Percentiles rank a stretch among this genome's conserved stretches.
Evolutionary conservation across 2,888 invertebrate species (phyloP).

Genomic region (Chrysotoxum bicinctum): DNA sequence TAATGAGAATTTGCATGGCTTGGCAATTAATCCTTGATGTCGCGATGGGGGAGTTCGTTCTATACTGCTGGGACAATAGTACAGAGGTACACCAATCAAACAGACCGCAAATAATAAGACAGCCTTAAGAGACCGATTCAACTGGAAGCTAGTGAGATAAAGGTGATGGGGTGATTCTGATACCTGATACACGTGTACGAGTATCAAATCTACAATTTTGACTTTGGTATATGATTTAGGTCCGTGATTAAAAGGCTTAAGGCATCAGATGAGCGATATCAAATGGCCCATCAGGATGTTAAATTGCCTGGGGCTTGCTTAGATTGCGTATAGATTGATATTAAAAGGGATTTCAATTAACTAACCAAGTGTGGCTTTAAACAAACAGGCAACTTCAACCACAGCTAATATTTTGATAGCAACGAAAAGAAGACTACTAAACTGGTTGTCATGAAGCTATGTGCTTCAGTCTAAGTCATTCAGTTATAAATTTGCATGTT

Average conservation of each 20-base stretch:
- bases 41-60: background rate
- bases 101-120: constrained; percentile 26
- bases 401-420: too few relatives aligned
- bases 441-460: too few relatives aligned
- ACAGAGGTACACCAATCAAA: background rate
- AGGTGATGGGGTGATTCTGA: background rate
- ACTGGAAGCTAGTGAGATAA: constrained; percentile 8
- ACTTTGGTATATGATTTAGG: background rate
- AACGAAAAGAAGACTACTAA: too few relatives aligned
- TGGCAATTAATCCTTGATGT: constrained; percentile 24
- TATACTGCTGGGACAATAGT: background rate
- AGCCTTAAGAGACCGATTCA: constrained; percentile 14
- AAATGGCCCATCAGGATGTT: background rate
- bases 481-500: too few relatives aligned
- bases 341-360: too few relatives aligned
- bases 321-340: background rate
- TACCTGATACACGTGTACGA: background rate
- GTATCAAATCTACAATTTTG: constrained; percentile 1
- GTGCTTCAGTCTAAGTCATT: too few relatives aligned
- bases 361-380: background rate
- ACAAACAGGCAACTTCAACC: too few relatives aligned
- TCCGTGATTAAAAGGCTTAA: background rate
- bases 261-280: background rate
- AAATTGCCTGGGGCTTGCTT: background rate
- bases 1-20: constrained; percentile 21